A percentile compares a stretch with the other conserved stretches of the same genome.
Conservation (phyloP, 1,140 invertebrate genomes). For the Mycetomoellerius zeteki region DNA sequence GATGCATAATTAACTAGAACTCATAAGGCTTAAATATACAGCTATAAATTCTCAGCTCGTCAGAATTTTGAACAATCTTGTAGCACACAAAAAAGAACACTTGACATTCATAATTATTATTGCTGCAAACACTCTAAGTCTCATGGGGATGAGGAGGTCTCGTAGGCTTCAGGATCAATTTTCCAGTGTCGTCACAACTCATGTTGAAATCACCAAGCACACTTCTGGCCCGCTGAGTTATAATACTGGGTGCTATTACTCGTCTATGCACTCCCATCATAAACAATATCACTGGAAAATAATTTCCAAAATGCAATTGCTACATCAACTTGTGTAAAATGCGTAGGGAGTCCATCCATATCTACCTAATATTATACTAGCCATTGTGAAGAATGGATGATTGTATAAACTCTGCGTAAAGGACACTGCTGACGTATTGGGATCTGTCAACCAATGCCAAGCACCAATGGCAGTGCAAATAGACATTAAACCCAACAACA, state of each 20-base stretch:
- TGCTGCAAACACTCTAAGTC: slow-evolving; percentile 75
- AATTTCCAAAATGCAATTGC: slow-evolving; percentile 32
- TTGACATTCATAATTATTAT: slow-evolving; percentile 4
- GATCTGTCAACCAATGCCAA: slow-evolving; percentile 98
- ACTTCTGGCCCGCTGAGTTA: slow-evolving; percentile 94
- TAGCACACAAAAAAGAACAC: slow-evolving; percentile 14
- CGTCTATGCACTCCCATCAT: slow-evolving; percentile 97
- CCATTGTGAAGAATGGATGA: slow-evolving; percentile 98
- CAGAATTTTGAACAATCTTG: not conserved
- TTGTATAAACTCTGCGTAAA: slow-evolving; percentile 96
- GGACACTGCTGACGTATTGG: slow-evolving; percentile 94
- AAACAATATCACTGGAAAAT: slow-evolving; percentile 93
- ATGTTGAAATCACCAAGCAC: slow-evolving; percentile 98
- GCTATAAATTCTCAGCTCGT: not conserved
- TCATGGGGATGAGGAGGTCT: slow-evolving; percentile 85
- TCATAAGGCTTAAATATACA: slow-evolving; percentile 10
- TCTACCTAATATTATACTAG: slow-evolving; percentile 93
- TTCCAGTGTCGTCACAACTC: slow-evolving; percentile 98
- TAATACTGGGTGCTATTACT: slow-evolving; percentile 98
- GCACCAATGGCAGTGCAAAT: slow-evolving; percentile 96
- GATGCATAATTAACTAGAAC: slow-evolving; percentile 22
- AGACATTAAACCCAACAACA: slow-evolving; percentile 94
- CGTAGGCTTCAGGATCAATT: slow-evolving; percentile 94
- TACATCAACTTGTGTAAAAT: not conserved
- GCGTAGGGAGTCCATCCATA: not conserved